Base-by-base conservation (phyloP, 2,888 invertebrate species). In the Oasisia sp. region DNA sequence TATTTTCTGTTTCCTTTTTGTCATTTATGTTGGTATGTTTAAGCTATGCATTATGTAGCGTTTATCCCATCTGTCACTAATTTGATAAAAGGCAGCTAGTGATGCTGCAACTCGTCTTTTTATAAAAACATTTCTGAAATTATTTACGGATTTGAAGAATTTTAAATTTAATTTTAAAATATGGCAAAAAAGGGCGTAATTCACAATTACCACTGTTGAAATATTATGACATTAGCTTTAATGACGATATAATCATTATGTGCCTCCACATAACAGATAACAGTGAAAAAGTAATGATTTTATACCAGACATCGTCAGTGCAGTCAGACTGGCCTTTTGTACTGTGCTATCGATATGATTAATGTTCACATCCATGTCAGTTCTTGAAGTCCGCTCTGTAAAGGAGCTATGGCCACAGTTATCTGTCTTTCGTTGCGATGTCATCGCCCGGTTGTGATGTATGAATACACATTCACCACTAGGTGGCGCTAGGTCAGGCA, bases 401-500 rank as follows among this genome's bases (percentile, higher is more conserved):
- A 74, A 74, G n/a, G 19, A 27, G 74, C 74, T 74, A 74, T 0
- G 74, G 74, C 27, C 74, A 27, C 74, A 74, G 74, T 4, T 38
- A 38, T n/a, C 74, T 74, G 74, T 27, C 27, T 74, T 14, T 74
- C 27, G 27, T 74, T 74, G 27, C 74, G n/a, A 74, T 74, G 5
- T 74, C 74, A 74, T 74, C 19, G 27, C 74, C 74, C 14, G 19
- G 74, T 74, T 74, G 27, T 74, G n/a, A 74, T 74, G n/a, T 74
- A 27, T 74, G 27, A 74, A 74, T 74, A 74, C 7, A n/a, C 74
- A 74, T 74, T 74, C 74, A 74, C 74, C 74, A 74, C 74, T 74
- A 74, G 74, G 74, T 74, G 74, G 74, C 74, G 74, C 74, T 74
- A 74, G 74, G 74, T 74, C 74, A 74, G 74, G 14, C 74, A 74